Conservation (phyloP, 2,113 vertebrate genomes). For the Elaphurus davidianus region DNA sequence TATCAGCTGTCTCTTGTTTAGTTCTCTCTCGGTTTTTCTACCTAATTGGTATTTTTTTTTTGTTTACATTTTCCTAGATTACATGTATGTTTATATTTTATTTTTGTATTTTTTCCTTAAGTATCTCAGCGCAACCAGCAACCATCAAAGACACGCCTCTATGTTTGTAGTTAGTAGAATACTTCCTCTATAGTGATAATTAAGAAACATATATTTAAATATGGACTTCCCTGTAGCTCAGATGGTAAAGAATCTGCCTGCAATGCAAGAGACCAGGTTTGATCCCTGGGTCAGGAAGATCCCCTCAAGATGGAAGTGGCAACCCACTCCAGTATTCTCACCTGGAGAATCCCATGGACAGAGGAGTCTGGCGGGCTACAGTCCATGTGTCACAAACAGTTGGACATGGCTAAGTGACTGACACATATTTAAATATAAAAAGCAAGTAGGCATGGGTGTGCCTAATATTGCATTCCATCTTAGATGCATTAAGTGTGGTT, state of each 20-base stretch:
- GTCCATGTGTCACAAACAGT: neutral
- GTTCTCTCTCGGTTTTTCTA: neutral
- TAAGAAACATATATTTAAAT: slow-evolving; percentile 1
- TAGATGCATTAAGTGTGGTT: neutral
- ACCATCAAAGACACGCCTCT: neutral
- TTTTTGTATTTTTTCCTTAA: slow-evolving; percentile 1
- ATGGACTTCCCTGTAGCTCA: neutral
- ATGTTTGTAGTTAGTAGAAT: neutral
- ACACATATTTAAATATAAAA: neutral
- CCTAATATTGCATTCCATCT: neutral
- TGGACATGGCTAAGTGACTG: neutral
- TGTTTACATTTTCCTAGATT: neutral
- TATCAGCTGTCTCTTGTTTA: neutral
- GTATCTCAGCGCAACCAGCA: neutral
- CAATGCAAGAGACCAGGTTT: neutral
- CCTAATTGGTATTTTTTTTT: neutral
- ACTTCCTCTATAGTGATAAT: neutral
- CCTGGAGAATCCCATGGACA: neutral
- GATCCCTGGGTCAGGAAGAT: neutral
- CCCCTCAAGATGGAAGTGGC: neutral
- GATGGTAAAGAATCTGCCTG: neutral
- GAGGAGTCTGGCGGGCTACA: neutral
- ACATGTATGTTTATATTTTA: neutral
- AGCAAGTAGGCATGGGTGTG: neutral
- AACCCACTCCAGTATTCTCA: neutral